Percentiles rank a stretch among this genome's conserved stretches.
phyloP scores from a whole-genome alignment of 37 sponge, comb jelly and placozoan genomes.

The Hexactinellida sp. region DNA sequence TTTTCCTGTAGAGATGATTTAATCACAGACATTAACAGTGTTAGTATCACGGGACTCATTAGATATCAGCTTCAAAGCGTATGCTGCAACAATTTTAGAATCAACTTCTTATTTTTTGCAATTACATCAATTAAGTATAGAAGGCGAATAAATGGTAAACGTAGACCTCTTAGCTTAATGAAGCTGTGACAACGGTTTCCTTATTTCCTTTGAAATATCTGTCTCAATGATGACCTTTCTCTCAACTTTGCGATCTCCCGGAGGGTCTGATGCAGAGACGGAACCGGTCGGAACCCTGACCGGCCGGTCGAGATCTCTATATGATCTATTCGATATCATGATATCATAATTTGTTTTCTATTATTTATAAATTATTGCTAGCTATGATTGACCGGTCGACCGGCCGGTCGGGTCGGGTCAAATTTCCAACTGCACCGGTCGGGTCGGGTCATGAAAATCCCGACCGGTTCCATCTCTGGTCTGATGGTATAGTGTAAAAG shows the following conservation, averaged over 20 bases:
- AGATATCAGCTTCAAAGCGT: not conserved
- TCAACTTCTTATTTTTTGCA: not conserved
- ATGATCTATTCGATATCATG: no score
- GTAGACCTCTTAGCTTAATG: not conserved
- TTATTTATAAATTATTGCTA: no score
- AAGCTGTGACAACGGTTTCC: not conserved
- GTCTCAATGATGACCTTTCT: not conserved
- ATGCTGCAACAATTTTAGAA: not conserved
- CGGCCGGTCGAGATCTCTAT: no score
- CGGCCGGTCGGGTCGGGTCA: no score
- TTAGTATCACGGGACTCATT: not conserved
- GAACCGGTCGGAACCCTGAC: no score
- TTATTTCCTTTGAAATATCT: not conserved
- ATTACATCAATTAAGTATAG: not conserved
- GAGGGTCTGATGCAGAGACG: no score
- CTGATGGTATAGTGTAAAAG: not conserved
- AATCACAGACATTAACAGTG: not conserved
- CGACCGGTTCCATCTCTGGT: no score
- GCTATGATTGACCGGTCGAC: no score
- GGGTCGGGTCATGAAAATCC: no score
- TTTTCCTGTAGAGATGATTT: not conserved
- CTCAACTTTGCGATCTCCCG: not conserved
- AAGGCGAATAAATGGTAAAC: not conserved
- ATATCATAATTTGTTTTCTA: no score
- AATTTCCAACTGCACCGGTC: no score